Evolutionary conservation across 2,797 vertebrate genomes (phyloP), one percentile per base, ranked within the genome.

Genomic region (Graptemys geographica): DNA sequence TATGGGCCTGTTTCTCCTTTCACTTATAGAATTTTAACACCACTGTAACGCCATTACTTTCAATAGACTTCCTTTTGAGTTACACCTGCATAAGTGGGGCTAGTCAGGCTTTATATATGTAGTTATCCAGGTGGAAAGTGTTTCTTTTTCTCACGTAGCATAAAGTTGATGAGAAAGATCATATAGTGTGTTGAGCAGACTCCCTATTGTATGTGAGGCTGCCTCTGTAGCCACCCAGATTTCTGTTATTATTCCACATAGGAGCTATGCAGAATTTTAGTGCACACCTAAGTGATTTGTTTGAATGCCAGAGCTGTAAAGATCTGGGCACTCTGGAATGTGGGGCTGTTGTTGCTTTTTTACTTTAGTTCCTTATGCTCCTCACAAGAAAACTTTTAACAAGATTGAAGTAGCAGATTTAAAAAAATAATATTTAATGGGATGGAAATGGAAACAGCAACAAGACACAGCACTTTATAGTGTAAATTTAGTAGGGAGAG

Each of bases 291-390:
- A 59, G 6, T 5, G 15, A 8, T 59, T 81, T 92, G 6, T 72
- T 92, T 65, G 44, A 81, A 87, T 69, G 62, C 55, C 41, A 33
- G 59, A 78, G 57, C 11, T 76, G 16, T 6, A 44, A n/a, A 19
- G 53, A 76, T 0, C 0, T 37, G 53, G 51, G n/a, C 47, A 19
- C 69, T 5, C n/a, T 88, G 49, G 53, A 52, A 28, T 4, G 1
- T 81, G 44, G 49, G 21, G 9, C n/a, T 78, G 33, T 0, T 0
- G 57, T 37, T 91, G 4, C 62, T 93, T 16, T n/a, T 1, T 57
- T 76, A 19, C 9, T 79, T 94, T 90, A 79, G 37, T 62, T 94
- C 90, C 44, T 89, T 28, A 51, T 89, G 90, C 49, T 81, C 78
- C 76, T 27, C 69, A 79, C 41, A 18, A 27, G 44, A 47, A 86